Evolutionary conservation across 2,113 vertebrate species (phyloP), one percentile per base, ranked within the genome.

Genomic region (Seriola quinqueradiata): DNA sequence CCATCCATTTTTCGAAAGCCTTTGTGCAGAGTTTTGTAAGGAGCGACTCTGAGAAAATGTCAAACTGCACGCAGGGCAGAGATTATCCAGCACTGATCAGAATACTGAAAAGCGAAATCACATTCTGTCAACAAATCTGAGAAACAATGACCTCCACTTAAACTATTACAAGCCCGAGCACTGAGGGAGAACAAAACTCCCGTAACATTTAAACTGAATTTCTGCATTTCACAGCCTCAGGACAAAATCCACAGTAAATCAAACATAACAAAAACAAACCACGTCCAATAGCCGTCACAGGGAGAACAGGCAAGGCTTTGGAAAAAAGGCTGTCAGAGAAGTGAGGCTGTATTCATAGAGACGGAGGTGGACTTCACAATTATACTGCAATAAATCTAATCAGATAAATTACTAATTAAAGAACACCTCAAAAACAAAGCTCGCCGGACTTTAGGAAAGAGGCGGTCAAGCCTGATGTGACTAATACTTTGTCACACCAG

Each of bases 121-220:
- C 46, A 46, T 13, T 54, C 63, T 25, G 64, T 50, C 60, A 40
- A 25, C 67, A 60, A 21, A 64, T 59, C 73, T 10, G 19, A 55
- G 57, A 68, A 64, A 73, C 25, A 69, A 60, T 48, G 8, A 54
- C 65, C 75, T 66, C 54, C 21, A 70, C 21, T 66, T 25, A 69
- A 48, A 64, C 55, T 34, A 36, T 28, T 32, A 58, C 19, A 70
- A 48, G 11, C 16, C 55, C 9, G 3, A 40, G 46, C 34, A 13
- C 3, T 13, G 12, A 25, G 28, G 28, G 5, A 25, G 6, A 65
- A 48, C 28, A 74, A 54, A 36, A 40, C 40, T 64, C 42, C 60
- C 28, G 5, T 1, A 28, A 50, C 8, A 32, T 28, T 38, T 34
- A 25, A 48, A 64, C 38, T 14, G 4, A 60, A 60, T 50, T 25